A percentile compares a stretch with the other conserved stretches of the same genome.
These are phyloP conservation scores for Xerus inauris DNA, from an alignment of 2,113 vertebrate genomes.

Conservation along the genomic window DNA sequence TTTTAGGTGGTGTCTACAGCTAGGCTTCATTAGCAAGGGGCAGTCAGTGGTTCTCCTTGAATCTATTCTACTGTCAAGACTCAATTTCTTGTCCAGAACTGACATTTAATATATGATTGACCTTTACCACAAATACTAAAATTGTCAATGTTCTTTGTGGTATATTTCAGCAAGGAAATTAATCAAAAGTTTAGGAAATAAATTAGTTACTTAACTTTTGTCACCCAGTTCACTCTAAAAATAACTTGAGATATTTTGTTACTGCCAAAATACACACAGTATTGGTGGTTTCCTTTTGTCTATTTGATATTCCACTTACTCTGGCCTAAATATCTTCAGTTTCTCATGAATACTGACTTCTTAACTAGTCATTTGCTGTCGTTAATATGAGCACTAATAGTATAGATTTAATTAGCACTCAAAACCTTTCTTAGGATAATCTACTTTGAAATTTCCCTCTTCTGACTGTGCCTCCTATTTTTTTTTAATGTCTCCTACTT, in stretches of 20 bases:
- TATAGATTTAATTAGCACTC: neutral
- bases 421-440: neutral
- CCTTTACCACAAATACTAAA: slow-evolving; percentile 63
- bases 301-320: neutral
- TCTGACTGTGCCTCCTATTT: neutral
- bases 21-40: neutral
- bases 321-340: neutral
- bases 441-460: neutral
- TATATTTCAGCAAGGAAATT: slow-evolving; percentile 59
- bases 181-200: slow-evolving; percentile 70
- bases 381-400: neutral
- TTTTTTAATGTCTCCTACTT: neutral
- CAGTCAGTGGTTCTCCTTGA: neutral
- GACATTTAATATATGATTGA: slow-evolving; percentile 45
- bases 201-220: slow-evolving; percentile 63
- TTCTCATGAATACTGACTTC: neutral
- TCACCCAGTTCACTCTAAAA: slow-evolving; percentile 43
- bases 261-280: neutral
- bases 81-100: slow-evolving; percentile 20
- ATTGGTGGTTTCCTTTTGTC: neutral
- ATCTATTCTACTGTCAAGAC: neutral
- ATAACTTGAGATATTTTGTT: neutral
- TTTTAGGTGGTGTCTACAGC: neutral
- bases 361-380: neutral
- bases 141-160: slow-evolving; percentile 39